phyloP scores from a whole-genome alignment of 1,140 invertebrate genomes.

The Drosophila pectinifera region DNA sequence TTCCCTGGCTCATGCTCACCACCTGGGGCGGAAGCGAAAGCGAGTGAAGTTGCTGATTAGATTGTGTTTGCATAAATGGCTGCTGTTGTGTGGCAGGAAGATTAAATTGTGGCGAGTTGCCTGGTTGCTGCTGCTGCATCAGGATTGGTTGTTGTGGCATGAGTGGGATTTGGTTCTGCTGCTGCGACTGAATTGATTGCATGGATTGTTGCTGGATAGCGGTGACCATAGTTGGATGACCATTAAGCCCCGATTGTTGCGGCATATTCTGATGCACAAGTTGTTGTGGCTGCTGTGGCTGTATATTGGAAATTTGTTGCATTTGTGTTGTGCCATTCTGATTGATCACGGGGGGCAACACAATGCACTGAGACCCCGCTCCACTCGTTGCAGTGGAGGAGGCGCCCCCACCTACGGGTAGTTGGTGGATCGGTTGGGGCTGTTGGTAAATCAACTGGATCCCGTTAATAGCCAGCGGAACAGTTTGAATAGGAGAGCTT shows the following conservation, averaged over 20 bases:
- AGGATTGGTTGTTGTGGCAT: constrained; percentile 45
- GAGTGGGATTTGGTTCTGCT: constrained; percentile 45
- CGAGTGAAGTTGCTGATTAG: constrained; percentile 58
- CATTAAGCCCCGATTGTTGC: constrained; percentile 43
- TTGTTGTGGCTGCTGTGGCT: constrained; percentile 45
- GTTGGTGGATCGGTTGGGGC: constrained; percentile 39
- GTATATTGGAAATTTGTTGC: constrained; percentile 34
- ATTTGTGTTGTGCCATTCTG: constrained; percentile 45
- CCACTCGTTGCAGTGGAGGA: constrained; percentile 21
- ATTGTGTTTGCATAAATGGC: constrained; percentile 61
- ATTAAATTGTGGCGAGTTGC: constrained; percentile 54
- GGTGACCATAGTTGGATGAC: constrained; percentile 48
- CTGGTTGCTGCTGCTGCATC: constrained; percentile 50
- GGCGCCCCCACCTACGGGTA: constrained; percentile 8
- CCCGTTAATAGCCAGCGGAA: constrained; percentile 70
- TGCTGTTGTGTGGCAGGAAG: constrained; percentile 54
- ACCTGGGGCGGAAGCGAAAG: constrained; percentile 43
- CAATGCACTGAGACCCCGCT: constrained; percentile 19
- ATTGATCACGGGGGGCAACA: constrained; percentile 31
- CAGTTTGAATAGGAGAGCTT: constrained; percentile 68
- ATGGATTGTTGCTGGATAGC: constrained; percentile 54
- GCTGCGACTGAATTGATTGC: constrained; percentile 45
- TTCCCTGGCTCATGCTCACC: constrained; percentile 42
- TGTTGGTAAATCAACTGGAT: constrained; percentile 74
- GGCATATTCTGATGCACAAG: constrained; percentile 48